Evolutionary conservation across 2,797 vertebrate species (phyloP).

Genomic region (Gadopsis marmoratus): DNA sequence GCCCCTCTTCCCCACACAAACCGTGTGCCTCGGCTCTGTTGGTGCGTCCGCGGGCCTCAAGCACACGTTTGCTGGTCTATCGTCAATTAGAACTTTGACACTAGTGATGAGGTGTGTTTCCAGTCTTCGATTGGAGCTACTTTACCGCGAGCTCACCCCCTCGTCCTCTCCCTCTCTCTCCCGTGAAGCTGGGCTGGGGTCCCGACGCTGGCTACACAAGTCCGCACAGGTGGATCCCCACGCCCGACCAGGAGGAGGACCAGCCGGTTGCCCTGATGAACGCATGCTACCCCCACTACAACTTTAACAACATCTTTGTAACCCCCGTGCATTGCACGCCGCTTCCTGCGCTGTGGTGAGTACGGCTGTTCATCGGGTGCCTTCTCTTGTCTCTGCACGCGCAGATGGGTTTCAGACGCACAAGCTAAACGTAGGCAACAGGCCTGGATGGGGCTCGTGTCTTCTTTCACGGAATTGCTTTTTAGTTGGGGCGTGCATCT

Average conservation of each 20-base stretch:
- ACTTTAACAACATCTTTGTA: constrained; percentile 77
- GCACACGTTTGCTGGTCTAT: not conserved
- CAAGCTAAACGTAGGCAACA: not conserved
- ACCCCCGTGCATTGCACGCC: constrained; percentile 89
- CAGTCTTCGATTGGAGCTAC: not conserved
- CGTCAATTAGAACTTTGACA: not conserved
- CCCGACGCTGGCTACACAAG: constrained; percentile 73
- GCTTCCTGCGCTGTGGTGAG: constrained; percentile 90
- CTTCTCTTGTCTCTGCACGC: not conserved
- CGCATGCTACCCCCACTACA: constrained; percentile 76
- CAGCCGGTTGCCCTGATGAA: constrained; percentile 71
- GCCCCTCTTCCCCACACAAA: too few species aligned
- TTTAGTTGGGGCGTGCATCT: not conserved
- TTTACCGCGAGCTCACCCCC: not conserved
- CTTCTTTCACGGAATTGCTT: not conserved
- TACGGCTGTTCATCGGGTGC: not conserved
- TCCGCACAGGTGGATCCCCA: constrained; percentile 88
- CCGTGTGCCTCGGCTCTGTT: not conserved
- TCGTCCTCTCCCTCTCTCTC: not conserved
- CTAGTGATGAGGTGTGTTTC: not conserved
- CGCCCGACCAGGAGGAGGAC: constrained; percentile 87
- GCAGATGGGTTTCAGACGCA: not conserved
- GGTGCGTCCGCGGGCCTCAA: not conserved
- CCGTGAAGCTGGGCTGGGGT: constrained; percentile 73
- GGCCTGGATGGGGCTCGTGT: not conserved